Evolutionary conservation across 1,140 invertebrate species (phyloP), one percentile per base, ranked within the genome.

Genomic region (Diprion similis): DNA sequence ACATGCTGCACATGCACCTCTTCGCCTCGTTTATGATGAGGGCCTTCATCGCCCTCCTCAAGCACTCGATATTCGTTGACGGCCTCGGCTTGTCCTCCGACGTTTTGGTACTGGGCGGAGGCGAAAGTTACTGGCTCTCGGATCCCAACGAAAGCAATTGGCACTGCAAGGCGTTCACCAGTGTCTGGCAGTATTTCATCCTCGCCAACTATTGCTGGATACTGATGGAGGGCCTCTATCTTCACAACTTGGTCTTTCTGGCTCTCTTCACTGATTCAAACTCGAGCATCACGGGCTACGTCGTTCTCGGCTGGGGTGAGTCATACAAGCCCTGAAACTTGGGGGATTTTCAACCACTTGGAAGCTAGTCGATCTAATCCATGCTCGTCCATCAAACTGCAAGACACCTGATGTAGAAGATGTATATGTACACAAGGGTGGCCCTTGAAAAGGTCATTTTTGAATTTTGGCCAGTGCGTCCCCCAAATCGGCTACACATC

Each of bases 181-280:
- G 90, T 47, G 76, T 94, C 13, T 91, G 91, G 88, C 90, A 94
- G 77, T 96, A 95, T 82, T 92, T 92, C 79, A 90, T 93, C 46
- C 85, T 95, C 70, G 92, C 94, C 1, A 96, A 95, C 84, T 95
- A 95, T 79, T 92, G 91, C 13, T 95, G 95, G 92, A 93, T 95
- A 78, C 86, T 96, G 18, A 95, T 96, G 91, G 95, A 96, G 85
- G 94, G 94, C 0, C 88, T 95, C 6, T 96, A 95, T 84, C 88
- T 96, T 9, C 93, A 95, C 83, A 95, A 93, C 84, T 88, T 95
- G 46, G 91, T 95, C 51, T 94, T 94, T 82, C 84, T 92, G 65
- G 92, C 94, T 1, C 87, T 94, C 51, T 94, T 94, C 84, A 92
- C 92, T 0, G 93, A 95, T 78, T 89, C 89, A 2, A 91, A 90